Evolutionary conservation across 2,113 vertebrate genomes (phyloP).

Genomic region (Actenoides lindsayi): DNA sequence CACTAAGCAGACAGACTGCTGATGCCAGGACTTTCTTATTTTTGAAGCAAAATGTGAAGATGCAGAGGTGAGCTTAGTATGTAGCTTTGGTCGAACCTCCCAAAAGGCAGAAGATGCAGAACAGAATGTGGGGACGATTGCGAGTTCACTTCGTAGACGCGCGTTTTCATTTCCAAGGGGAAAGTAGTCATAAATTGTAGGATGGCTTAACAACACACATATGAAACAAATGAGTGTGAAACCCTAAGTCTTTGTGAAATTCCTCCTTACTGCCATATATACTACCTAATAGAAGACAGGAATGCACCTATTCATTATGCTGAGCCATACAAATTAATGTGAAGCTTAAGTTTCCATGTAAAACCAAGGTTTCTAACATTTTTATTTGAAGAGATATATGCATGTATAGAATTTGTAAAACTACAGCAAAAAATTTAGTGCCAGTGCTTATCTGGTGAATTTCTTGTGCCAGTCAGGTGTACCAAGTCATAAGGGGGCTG

Average conservation of each 20-base stretch:
- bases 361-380: neutral
- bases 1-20: neutral
- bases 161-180: neutral
- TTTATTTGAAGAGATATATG: constrained; percentile 10
- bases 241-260: neutral
- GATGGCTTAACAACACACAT: neutral
- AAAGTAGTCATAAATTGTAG: neutral
- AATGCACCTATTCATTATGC: neutral
- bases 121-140: neutral
- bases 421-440: neutral
- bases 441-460: neutral
- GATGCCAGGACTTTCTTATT: neutral
- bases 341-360: neutral
- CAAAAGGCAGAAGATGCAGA: neutral
- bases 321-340: neutral
- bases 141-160: neutral
- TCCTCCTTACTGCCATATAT: neutral
- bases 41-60: neutral
- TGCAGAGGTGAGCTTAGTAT: neutral
- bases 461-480: neutral
- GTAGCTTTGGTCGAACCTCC: neutral
- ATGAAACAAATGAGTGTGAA: neutral
- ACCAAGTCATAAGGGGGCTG: neutral
- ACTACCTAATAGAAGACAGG: neutral
- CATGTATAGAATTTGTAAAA: neutral